Evolutionary conservation across 2,797 vertebrate genomes (phyloP).

Genomic region (Dallia pectoralis): DNA sequence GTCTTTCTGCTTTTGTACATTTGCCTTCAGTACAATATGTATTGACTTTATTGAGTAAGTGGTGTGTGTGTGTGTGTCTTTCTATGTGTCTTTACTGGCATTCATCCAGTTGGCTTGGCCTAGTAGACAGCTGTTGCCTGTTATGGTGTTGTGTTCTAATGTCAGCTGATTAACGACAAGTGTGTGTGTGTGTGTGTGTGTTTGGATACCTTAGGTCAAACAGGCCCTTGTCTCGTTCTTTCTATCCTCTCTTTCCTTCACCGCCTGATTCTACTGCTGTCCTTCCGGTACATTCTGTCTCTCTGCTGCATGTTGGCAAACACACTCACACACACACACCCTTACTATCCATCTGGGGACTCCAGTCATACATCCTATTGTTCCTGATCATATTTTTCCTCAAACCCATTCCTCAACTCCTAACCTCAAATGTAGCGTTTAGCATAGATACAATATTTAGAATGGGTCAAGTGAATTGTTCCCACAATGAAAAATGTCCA

Average conservation of each 20-base stretch:
- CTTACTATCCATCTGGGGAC: no score
- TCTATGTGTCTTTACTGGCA: background rate
- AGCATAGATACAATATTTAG: no score
- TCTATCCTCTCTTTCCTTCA: background rate
- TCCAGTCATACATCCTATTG: no score
- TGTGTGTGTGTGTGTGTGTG: background rate
- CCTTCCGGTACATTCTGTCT: background rate
- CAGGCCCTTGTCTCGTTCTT: background rate
- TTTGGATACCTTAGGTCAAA: background rate
- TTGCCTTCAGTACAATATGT: background rate
- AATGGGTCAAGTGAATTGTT: no score
- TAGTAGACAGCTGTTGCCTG: background rate
- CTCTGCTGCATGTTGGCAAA: background rate
- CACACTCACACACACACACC: background rate
- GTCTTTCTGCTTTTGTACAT: background rate
- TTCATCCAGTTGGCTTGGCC: background rate
- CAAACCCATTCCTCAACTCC: no score
- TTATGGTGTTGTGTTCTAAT: background rate
- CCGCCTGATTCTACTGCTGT: background rate
- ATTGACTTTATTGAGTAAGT: background rate
- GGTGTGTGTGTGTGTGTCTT: background rate
- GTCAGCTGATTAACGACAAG: background rate
- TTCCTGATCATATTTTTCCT: no score
- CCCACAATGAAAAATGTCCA: no score
- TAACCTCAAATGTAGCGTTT: no score